phyloP scores from a whole-genome alignment of 1,140 invertebrate species.

The Metaphire vulgaris region DNA sequence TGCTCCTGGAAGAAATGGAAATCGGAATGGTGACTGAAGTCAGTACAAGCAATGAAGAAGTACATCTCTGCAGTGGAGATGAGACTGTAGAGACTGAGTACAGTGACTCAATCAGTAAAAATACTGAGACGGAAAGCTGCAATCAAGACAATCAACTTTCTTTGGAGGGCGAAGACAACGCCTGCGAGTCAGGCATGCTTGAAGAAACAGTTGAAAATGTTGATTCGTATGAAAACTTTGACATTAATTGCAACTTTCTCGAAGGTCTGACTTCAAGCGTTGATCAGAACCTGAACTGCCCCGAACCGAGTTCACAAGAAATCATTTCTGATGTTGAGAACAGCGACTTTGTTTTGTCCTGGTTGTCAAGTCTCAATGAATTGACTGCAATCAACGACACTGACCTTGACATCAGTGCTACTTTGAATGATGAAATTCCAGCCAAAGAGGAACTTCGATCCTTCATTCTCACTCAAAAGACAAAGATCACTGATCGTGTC shows the following conservation, averaged over 20 bases:
- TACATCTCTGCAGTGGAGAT: too few species aligned
- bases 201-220: neutral
- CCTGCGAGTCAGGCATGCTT: neutral
- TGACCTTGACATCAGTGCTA: neutral
- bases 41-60: neutral
- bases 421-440: neutral
- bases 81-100: neutral
- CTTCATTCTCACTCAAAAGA: neutral
- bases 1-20: neutral
- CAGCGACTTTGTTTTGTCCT: neutral
- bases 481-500: neutral
- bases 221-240: neutral
- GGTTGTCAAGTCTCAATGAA: neutral
- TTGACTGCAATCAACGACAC: neutral
- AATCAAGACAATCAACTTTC: neutral
- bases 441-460: neutral
- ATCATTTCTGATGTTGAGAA: neutral
- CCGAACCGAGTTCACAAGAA: too few species aligned
- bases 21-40: neutral
- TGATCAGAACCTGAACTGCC: neutral
- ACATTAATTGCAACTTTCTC: neutral
- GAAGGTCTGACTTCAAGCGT: neutral
- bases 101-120: neutral
- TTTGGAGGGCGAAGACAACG: neutral
- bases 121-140: neutral